These are phyloP conservation scores for Heliconius sara DNA, from an alignment of 2,888 invertebrate genomes.

Conservation along the genomic window DNA sequence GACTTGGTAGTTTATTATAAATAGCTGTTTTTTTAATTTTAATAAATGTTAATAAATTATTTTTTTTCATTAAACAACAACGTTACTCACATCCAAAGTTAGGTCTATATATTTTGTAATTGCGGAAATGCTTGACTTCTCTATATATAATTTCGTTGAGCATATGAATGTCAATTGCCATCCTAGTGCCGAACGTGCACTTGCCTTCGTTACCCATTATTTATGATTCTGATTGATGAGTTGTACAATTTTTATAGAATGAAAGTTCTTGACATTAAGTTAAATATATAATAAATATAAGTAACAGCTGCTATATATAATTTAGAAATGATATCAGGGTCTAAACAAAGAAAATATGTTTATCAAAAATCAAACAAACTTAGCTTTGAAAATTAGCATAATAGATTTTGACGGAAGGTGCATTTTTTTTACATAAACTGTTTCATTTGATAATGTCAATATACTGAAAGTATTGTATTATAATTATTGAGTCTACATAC, in stretches of 20 bases:
- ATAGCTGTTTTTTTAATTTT: neutral
- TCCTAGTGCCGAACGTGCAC: constrained; percentile 72
- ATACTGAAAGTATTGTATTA: neutral
- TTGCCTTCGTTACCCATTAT: constrained; percentile 50
- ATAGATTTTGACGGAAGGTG: constrained; percentile 3
- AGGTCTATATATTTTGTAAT: constrained; percentile 77
- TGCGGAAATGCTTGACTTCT: constrained; percentile 74
- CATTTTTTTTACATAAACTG: neutral
- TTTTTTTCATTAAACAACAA: neutral
- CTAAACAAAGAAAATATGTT: neutral
- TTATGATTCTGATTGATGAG: neutral
- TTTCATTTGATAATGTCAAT: neutral
- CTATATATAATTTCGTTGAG: constrained; percentile 75
- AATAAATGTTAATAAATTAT: neutral
- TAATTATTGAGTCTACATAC: neutral
- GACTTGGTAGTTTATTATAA: neutral
- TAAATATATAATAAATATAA: too few species aligned
- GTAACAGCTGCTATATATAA: neutral
- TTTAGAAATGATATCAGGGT: neutral
- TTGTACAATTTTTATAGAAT: neutral
- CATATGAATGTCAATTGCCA: constrained; percentile 75
- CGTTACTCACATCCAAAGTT: constrained; percentile 75
- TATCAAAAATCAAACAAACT: neutral
- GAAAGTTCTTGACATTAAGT: neutral
- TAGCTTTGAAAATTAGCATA: neutral